Evolutionary conservation across 2,113 vertebrate species (phyloP).

Genomic region (Ramphastos sulfuratus): DNA sequence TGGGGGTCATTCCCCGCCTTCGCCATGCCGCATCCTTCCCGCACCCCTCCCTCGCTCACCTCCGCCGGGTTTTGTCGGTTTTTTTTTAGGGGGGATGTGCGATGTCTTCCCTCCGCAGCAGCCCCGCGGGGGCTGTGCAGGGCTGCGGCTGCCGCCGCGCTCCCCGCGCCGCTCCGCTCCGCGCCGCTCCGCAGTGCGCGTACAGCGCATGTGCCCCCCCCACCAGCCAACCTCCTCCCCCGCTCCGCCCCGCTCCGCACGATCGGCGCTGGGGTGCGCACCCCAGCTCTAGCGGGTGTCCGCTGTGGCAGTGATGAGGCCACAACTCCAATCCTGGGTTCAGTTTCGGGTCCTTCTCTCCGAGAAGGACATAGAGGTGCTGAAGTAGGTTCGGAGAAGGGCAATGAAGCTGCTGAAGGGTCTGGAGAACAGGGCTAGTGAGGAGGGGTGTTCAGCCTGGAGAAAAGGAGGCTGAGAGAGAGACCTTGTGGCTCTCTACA

Average conservation of each 20-base stretch:
- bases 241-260: background rate
- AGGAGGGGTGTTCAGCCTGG: background rate
- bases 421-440: background rate
- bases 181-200: constrained; percentile 23
- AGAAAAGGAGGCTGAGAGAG: background rate
- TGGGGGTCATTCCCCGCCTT: background rate
- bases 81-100: background rate
- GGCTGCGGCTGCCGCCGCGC: background rate
- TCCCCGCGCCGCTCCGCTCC: background rate
- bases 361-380: background rate
- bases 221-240: background rate
- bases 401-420: background rate
- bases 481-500: background rate
- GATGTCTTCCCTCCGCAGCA: background rate
- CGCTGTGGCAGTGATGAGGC: background rate
- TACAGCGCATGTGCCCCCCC: constrained; percentile 27
- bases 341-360: background rate
- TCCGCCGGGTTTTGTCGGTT: background rate
- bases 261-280: background rate
- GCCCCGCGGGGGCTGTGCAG: background rate
- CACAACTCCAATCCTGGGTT: background rate
- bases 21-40: background rate
- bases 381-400: background rate
- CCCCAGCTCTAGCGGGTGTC: background rate
- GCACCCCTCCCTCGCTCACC: background rate